These are phyloP conservation scores for Drosophila gunungcola DNA, from an alignment of 1,140 invertebrate species.

Conservation along the genomic window DNA sequence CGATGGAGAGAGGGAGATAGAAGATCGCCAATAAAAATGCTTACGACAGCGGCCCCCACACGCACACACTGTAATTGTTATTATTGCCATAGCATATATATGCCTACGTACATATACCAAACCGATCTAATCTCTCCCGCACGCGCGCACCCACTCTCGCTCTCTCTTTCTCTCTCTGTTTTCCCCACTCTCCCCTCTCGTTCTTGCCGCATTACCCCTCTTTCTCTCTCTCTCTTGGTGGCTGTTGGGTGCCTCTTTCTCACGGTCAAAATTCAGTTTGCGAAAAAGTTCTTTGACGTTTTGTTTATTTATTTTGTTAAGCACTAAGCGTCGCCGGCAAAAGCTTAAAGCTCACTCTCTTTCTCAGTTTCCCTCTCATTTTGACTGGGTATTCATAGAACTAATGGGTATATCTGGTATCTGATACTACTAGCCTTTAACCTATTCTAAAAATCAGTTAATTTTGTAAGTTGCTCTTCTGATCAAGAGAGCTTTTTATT, in stretches of 20 bases:
- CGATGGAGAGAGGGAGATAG: background rate
- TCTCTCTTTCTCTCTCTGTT: background rate
- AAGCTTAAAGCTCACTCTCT: constrained; percentile 41
- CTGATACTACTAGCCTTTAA: background rate
- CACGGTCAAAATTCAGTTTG: constrained; percentile 57
- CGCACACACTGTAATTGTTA: constrained; percentile 65
- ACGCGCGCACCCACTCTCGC: constrained; percentile 25
- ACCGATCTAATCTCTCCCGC: constrained; percentile 36
- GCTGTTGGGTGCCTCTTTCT: constrained; percentile 26
- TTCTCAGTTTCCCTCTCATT: background rate
- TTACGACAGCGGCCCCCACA: constrained; percentile 63
- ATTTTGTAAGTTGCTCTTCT: no score
- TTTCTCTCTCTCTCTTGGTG: background rate
- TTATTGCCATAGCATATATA: constrained; percentile 49
- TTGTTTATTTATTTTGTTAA: constrained; percentile 83
- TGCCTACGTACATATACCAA: constrained; percentile 9
- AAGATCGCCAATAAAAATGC: constrained; percentile 68
- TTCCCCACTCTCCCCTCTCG: background rate
- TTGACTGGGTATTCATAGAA: background rate
- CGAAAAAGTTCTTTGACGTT: constrained; percentile 82
- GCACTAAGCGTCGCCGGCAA: constrained; percentile 45
- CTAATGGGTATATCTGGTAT: background rate
- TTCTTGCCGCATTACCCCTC: background rate
- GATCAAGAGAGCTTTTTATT: background rate
- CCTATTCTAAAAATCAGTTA: background rate